These are phyloP conservation scores for Megalurothrips usitatus DNA, from an alignment of 2,888 invertebrate species.

Conservation along the genomic window DNA sequence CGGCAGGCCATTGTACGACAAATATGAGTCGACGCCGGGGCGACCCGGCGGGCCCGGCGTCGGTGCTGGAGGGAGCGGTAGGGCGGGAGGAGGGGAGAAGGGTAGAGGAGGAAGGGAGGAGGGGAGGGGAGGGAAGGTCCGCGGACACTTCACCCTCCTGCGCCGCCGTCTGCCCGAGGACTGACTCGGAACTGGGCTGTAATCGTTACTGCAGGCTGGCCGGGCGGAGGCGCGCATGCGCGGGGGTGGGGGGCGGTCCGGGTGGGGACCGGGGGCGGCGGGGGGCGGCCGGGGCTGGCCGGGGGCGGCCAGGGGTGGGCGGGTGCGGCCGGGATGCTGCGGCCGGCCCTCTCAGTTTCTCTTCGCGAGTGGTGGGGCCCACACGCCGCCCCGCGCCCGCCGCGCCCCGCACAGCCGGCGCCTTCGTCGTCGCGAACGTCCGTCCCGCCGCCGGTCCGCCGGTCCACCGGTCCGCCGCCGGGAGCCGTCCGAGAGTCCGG, in stretches of 20 bases:
- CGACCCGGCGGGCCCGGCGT: too few species aligned
- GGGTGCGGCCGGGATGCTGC: not conserved
- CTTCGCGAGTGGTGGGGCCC: not conserved
- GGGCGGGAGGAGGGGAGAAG: too few species aligned
- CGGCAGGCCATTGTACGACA: not conserved
- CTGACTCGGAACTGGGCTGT: constrained; percentile 23
- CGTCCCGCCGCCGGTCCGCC: not conserved
- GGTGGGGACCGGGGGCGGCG: not conserved
- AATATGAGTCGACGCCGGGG: not conserved
- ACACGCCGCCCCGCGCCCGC: not conserved
- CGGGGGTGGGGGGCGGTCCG: not conserved
- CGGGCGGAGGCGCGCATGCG: not conserved
- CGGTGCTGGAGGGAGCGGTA: too few species aligned
- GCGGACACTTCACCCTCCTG: constrained; percentile 2
- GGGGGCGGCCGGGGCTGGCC: too few species aligned
- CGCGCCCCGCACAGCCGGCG: not conserved
- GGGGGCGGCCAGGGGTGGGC: too few species aligned
- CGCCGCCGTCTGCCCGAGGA: constrained; percentile 22
- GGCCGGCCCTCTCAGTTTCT: not conserved
- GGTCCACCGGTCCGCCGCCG: not conserved
- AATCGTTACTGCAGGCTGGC: constrained; percentile 13
- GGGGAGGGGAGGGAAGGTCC: not conserved
- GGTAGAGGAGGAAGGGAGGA: not conserved
- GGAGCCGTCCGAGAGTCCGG: too few species aligned
- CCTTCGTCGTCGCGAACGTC: not conserved